A percentile compares a stretch with the other conserved stretches of the same genome.
Evolutionary conservation across 2,113 vertebrate species (phyloP).

Genomic region (Rhineura floridana): DNA sequence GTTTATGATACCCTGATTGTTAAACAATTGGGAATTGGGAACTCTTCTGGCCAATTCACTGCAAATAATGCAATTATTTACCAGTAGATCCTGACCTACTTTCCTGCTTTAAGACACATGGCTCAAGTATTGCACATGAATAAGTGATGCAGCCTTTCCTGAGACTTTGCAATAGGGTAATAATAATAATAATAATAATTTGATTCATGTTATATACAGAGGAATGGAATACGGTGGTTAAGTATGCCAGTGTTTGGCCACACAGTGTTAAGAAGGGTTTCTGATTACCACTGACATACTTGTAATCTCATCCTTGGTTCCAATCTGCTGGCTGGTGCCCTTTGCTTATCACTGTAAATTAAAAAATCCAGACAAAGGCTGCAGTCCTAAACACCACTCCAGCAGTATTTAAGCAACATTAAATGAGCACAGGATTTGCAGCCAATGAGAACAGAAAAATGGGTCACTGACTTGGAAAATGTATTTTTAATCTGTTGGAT

Average conservation of each 20-base stretch:
- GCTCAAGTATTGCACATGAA: background rate
- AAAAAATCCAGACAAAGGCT: background rate
- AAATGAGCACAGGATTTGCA: background rate
- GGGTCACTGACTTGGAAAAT: constrained; percentile 5
- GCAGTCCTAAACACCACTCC: background rate
- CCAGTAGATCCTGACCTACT: background rate
- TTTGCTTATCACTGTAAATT: background rate
- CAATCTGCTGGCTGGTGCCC: background rate
- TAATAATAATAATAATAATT: background rate
- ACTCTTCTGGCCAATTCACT: background rate
- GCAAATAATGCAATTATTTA: background rate
- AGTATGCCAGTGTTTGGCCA: background rate
- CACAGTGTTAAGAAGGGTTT: background rate
- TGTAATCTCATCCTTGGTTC: background rate
- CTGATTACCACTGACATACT: background rate
- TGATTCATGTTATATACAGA: background rate
- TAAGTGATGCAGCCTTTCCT: background rate
- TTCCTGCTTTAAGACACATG: background rate
- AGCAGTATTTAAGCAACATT: background rate
- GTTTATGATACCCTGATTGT: background rate
- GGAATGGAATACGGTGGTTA: background rate
- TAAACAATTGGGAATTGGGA: background rate
- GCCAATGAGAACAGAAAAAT: background rate
- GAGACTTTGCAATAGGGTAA: background rate
- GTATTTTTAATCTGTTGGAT: constrained; percentile 42